Evolutionary conservation across 2,888 invertebrate species (phyloP).

Genomic region (Plagodis dolabraria): DNA sequence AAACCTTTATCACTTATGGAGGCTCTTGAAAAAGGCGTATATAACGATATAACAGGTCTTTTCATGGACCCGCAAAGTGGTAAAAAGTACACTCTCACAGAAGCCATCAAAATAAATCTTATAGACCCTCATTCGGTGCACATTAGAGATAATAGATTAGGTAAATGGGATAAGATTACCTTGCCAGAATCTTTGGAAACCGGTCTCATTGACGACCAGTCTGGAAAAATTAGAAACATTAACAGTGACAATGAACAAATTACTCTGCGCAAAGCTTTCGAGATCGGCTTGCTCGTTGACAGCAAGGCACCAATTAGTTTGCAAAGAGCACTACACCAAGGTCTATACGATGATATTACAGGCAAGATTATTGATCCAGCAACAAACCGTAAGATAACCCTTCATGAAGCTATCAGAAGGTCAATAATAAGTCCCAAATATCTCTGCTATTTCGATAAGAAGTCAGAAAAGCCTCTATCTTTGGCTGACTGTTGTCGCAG

Average conservation of each 20-base stretch:
- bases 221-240: slow-evolving; percentile 89
- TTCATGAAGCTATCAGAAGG: slow-evolving; percentile 93
- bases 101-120: slow-evolving; percentile 92
- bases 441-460: slow-evolving; percentile 92
- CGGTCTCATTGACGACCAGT: slow-evolving; percentile 89
- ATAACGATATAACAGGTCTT: slow-evolving; percentile 90
- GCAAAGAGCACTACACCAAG: slow-evolving; percentile 94
- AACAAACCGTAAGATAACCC: slow-evolving; percentile 90
- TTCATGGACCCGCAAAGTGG: slow-evolving; percentile 94
- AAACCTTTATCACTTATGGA: slow-evolving; percentile 93
- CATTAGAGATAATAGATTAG: slow-evolving; percentile 90
- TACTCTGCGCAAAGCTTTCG: slow-evolving; percentile 90
- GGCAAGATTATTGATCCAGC: slow-evolving; percentile 93
- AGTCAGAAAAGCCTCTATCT: slow-evolving; percentile 88
- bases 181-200: slow-evolving; percentile 91
- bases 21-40: slow-evolving; percentile 92
- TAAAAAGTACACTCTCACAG: slow-evolving; percentile 90
- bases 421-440: slow-evolving; percentile 92
- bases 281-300: slow-evolving; percentile 91
- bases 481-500: slow-evolving; percentile 92
- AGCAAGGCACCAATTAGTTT: slow-evolving; percentile 92
- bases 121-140: slow-evolving; percentile 94
- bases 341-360: slow-evolving; percentile 91
- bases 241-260: slow-evolving; percentile 88
- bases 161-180: slow-evolving; percentile 90